These are phyloP conservation scores for Lampris megalopsis DNA, from an alignment of 2,113 vertebrate species.

Conservation along the genomic window DNA sequence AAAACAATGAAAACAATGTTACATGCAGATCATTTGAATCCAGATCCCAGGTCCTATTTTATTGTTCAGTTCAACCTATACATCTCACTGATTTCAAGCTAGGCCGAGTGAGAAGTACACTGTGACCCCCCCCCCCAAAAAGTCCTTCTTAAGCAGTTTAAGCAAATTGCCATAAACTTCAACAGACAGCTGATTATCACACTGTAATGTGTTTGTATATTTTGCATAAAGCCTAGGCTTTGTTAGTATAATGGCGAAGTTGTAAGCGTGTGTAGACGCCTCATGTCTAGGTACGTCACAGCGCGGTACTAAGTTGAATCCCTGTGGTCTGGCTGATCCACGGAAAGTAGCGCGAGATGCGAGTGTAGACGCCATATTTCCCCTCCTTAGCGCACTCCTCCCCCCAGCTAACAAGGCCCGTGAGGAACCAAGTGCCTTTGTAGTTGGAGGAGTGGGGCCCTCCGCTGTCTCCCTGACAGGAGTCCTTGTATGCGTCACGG, in stretches of 20 bases:
- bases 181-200: neutral
- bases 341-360: constrained; percentile 83
- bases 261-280: neutral
- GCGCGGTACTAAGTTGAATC: constrained; percentile 25
- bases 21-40: too few relatives aligned
- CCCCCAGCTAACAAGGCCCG: constrained; percentile 96
- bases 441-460: constrained; percentile 88
- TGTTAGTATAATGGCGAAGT: neutral
- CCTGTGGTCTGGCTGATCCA: constrained; percentile 87
- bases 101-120: too few relatives aligned
- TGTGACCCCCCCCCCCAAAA: too few relatives aligned
- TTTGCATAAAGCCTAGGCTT: neutral
- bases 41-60: too few relatives aligned
- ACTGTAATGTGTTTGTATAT: neutral
- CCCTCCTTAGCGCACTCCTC: constrained; percentile 90
- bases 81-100: too few relatives aligned
- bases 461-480: constrained; percentile 94
- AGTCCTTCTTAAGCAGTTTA: too few relatives aligned
- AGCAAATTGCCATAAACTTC: too few relatives aligned
- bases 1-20: too few relatives aligned
- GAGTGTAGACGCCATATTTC: constrained; percentile 95
- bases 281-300: neutral
- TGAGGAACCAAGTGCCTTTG: constrained; percentile 90
- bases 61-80: too few relatives aligned
- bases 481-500: constrained; percentile 75